These are phyloP conservation scores for Apodemus sylvaticus DNA, from an alignment of 2,113 vertebrate genomes.

Conservation along the genomic window DNA sequence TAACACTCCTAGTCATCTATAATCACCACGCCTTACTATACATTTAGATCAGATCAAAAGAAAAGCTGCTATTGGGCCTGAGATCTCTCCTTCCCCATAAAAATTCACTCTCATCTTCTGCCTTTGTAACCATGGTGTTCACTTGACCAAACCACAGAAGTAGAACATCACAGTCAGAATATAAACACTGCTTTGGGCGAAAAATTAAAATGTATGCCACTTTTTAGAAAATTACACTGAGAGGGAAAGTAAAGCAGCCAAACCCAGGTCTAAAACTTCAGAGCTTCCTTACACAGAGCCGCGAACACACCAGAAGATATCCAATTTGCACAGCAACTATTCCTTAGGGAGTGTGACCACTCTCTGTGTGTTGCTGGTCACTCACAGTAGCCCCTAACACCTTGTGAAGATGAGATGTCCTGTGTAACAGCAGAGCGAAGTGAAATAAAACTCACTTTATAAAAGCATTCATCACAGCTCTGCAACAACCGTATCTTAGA, in stretches of 20 bases:
- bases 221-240: conserved; percentile 5
- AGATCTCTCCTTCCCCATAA: neutral
- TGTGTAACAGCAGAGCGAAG: conserved; percentile 92
- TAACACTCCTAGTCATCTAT: neutral
- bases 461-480: conserved; percentile 85
- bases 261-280: neutral
- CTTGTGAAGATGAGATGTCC: conserved; percentile 91
- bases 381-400: conserved; percentile 91
- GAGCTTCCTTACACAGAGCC: neutral
- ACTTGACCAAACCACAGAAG: neutral
- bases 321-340: conserved; percentile 82
- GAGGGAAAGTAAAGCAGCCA: neutral
- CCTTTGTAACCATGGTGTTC: neutral
- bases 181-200: conserved; percentile 69
- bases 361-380: conserved; percentile 90
- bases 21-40: neutral
- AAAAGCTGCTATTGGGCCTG: neutral
- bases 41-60: neutral
- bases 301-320: neutral
- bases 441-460: conserved; percentile 95
- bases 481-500: conserved; percentile 77
- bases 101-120: neutral
- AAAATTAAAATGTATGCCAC: conserved; percentile 83
- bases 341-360: conserved; percentile 91
- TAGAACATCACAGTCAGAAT: neutral